A percentile compares a stretch with the other conserved stretches of the same genome.
Conservation (phyloP, 2,113 vertebrate genomes). For the Gnathonemus longibarbis region DNA sequence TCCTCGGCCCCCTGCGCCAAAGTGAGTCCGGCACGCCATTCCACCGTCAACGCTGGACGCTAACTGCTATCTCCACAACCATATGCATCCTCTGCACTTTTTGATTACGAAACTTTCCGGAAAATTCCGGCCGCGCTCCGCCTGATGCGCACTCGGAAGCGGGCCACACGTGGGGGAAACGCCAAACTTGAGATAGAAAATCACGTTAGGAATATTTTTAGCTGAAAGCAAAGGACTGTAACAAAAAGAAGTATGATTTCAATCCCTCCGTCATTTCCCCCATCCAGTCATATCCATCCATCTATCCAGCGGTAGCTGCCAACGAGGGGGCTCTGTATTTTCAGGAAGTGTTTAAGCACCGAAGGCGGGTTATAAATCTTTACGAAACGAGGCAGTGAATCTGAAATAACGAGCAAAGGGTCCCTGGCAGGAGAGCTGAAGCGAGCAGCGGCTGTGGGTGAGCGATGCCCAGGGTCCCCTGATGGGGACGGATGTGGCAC, state of each 20-base stretch:
- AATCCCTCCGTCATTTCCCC: not conserved
- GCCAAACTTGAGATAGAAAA: not conserved
- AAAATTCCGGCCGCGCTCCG: not conserved
- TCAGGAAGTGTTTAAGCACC: not conserved
- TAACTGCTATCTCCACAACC: not conserved
- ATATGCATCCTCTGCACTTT: not conserved
- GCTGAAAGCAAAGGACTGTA: not conserved
- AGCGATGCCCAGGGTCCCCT: not conserved
- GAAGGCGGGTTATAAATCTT: not conserved
- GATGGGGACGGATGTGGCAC: not conserved
- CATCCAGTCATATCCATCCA: not conserved
- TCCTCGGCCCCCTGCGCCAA: not conserved
- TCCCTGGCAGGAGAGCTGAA: not conserved
- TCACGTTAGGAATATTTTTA: not conserved
- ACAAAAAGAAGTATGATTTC: not conserved
- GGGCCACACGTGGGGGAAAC: not conserved
- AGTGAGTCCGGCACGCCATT: not conserved
- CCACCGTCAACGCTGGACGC: not conserved
- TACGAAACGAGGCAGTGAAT: not conserved
- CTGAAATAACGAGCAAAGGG: not conserved
- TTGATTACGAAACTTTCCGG: not conserved
- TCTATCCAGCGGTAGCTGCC: not conserved
- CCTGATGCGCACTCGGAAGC: no score
- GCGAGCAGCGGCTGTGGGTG: conserved; percentile 24
- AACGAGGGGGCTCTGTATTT: not conserved